Conservation (phyloP, 2,888 invertebrate species). For the Labia minor region DNA sequence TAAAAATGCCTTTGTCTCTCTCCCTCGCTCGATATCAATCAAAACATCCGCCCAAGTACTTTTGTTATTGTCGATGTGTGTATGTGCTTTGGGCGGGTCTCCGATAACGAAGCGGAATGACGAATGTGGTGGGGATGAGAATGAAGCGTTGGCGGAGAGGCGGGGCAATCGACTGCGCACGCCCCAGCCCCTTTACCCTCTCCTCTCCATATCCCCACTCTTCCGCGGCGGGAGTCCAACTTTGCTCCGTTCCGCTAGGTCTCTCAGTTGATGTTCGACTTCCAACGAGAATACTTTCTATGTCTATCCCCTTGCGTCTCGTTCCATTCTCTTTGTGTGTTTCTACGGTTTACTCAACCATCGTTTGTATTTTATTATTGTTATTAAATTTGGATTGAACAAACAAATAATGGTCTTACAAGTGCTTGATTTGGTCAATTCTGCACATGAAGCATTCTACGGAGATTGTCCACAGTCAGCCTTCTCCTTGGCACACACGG, state of each 20-base stretch:
- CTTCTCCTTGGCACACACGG: conserved; percentile 21
- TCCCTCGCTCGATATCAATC: conserved; percentile 14
- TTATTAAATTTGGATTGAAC: neutral
- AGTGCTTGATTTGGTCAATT: conserved; percentile 51
- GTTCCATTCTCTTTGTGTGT: conserved; percentile 16
- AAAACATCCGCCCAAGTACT: conserved; percentile 22
- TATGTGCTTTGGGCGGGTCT: conserved; percentile 16
- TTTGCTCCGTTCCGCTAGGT: conserved; percentile 24
- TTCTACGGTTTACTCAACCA: too few relatives aligned
- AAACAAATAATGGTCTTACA: conserved; percentile 53
- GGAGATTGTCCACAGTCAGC: conserved; percentile 44
- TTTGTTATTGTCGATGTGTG: neutral
- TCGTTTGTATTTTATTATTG: conserved; percentile 17
- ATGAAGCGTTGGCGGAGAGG: conserved; percentile 34
- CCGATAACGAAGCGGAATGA: conserved; percentile 34
- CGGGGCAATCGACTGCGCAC: conserved; percentile 31
- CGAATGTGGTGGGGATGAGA: conserved; percentile 37
- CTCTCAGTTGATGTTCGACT: conserved; percentile 24
- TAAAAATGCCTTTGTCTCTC: neutral
- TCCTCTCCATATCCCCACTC: conserved; percentile 30
- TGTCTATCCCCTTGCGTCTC: neutral
- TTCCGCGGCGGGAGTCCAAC: conserved; percentile 26
- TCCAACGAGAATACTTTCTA: conserved; percentile 29
- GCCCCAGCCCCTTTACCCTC: conserved; percentile 32
- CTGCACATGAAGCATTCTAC: conserved; percentile 61